Evolutionary conservation across 2,113 vertebrate species (phyloP).

Genomic region (Glaucomys volans): DNA sequence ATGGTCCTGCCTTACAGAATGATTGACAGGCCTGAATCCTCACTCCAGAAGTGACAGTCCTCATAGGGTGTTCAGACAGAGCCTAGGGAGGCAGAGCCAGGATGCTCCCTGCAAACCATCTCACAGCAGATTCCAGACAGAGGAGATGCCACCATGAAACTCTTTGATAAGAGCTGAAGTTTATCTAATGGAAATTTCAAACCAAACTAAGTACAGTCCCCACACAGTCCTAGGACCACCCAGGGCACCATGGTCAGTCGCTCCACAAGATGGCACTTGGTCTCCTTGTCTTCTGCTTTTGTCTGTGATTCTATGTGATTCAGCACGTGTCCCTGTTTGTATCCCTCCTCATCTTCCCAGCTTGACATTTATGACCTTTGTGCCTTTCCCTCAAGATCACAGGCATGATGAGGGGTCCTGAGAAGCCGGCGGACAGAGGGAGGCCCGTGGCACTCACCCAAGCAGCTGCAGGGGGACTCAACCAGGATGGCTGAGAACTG

Average conservation of each 20-base stretch:
- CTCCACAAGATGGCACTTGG: neutral
- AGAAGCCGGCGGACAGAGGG: neutral
- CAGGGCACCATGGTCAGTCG: accelerated
- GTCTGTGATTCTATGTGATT: too few species aligned
- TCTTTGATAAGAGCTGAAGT: neutral
- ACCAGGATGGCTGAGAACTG: neutral
- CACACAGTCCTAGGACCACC: accelerated
- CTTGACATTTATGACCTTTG: neutral
- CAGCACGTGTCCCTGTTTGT: neutral
- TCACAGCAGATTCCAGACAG: neutral
- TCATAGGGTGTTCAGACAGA: accelerated
- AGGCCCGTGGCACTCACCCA: neutral
- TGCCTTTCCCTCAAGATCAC: neutral
- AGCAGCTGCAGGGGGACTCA: neutral
- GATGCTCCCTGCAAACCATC: too few species aligned
- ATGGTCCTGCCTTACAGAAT: accelerated
- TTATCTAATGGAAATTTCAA: neutral
- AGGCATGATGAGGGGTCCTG: neutral
- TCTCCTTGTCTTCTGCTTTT: neutral
- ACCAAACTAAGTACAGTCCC: neutral
- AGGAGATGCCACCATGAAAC: neutral
- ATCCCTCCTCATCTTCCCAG: too few species aligned
- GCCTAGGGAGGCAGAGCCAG: too few species aligned
- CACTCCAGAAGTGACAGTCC: neutral
- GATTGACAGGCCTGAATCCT: accelerated